These are phyloP conservation scores for Dione juno DNA, from an alignment of 2,888 invertebrate species.

Conservation along the genomic window DNA sequence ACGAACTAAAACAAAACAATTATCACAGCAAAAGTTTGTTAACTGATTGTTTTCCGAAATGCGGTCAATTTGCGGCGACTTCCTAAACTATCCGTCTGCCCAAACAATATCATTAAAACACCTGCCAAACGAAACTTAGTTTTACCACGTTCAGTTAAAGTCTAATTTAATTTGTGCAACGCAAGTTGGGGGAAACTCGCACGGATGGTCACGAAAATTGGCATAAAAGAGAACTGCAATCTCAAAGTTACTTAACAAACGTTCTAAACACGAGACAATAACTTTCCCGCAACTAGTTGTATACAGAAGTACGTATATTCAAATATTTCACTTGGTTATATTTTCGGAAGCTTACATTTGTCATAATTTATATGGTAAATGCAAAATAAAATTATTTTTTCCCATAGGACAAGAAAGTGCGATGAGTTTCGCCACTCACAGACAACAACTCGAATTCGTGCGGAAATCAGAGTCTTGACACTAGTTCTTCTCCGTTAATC, in stretches of 20 bases:
- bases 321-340: slow-evolving; percentile 8
- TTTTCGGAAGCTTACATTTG: background rate
- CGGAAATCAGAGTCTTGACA: too few species aligned
- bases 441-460: too few species aligned
- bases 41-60: slow-evolving; percentile 69
- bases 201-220: slow-evolving; percentile 34
- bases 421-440: too few species aligned
- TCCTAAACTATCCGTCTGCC: slow-evolving; percentile 45
- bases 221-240: slow-evolving; percentile 38
- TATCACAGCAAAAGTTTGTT: slow-evolving; percentile 50
- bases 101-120: slow-evolving; percentile 41
- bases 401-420: too few species aligned
- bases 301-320: background rate
- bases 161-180: slow-evolving; percentile 40
- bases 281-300: slow-evolving; percentile 16
- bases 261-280: slow-evolving; percentile 18
- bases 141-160: slow-evolving; percentile 35
- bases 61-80: slow-evolving; percentile 58
- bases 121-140: slow-evolving; percentile 35
- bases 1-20: slow-evolving; percentile 9
- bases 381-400: too few species aligned
- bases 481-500: too few species aligned
- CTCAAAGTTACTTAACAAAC: slow-evolving; percentile 29
- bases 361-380: background rate
- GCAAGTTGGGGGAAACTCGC: slow-evolving; percentile 27